These are phyloP conservation scores for Trisateles emortualis DNA, from an alignment of 2,888 invertebrate species.

Conservation along the genomic window DNA sequence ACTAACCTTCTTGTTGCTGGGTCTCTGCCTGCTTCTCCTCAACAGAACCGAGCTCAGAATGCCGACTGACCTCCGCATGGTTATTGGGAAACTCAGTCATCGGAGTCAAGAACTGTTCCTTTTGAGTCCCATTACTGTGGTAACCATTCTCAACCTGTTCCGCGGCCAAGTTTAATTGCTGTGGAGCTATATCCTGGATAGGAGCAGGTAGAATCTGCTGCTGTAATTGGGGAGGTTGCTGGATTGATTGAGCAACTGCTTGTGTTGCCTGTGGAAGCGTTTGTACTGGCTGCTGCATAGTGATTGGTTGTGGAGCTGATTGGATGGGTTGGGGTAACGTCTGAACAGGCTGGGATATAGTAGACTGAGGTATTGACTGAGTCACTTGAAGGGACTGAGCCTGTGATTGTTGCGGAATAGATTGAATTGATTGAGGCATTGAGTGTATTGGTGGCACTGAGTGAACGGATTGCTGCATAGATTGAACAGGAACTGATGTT, in stretches of 20 bases:
- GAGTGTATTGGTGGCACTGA: conserved; percentile 33
- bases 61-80: conserved; percentile 67
- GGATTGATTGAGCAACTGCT: neutral
- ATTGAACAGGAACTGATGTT: conserved; percentile 51
- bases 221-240: neutral
- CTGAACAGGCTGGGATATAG: conserved; percentile 34
- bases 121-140: conserved; percentile 63
- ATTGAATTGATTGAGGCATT: conserved; percentile 41
- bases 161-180: conserved; percentile 65
- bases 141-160: conserved; percentile 67
- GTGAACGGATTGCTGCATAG: conserved; percentile 43
- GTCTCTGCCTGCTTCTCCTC: conserved; percentile 74
- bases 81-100: conserved; percentile 76
- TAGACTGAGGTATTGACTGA: conserved; percentile 46
- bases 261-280: conserved; percentile 4
- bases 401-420: conserved; percentile 31
- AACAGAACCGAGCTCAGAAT: conserved; percentile 75
- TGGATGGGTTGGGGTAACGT: conserved; percentile 18
- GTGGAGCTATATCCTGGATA: conserved; percentile 60
- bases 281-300: neutral
- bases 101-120: conserved; percentile 82
- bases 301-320: conserved; percentile 22
- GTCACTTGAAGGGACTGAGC: conserved; percentile 27
- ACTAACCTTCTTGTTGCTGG: conserved; percentile 72
- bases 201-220: conserved; percentile 10